Base-by-base conservation (phyloP, 2,113 vertebrate species). In the Jacana jacana region DNA sequence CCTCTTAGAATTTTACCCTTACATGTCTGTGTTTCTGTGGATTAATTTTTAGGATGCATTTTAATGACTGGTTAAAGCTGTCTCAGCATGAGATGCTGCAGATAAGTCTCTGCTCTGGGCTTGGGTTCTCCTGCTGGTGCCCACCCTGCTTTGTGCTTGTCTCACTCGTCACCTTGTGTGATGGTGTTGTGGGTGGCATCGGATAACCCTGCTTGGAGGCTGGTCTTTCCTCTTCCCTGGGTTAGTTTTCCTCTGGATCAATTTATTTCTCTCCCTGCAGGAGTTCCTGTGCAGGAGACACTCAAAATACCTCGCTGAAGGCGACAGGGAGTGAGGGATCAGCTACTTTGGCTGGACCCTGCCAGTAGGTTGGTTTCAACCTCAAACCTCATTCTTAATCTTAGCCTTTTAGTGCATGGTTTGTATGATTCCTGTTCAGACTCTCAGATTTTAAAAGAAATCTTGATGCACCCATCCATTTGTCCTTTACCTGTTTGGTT, bases 91-190 rank as follows among this genome's bases (percentile, higher is more conserved):
- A 20, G 52, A 40, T 71, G 57, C 68, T 81, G 25, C 52, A 57
- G 52, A 35, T 48, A 7, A 3, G 16, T 71, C 84, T 80, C 40
- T 2, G 0, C 37, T 61, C 6, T 51, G 28, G 28, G 16, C 57
- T 70, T 60, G 28, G 17, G 22, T 84, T 65, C n/a, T 79, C 11
- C 11, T 57, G 15, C 28, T 40, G 28, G 37, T 72, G 40, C 88
- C 24, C 13, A 24, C 12, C 5, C 13, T 61, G 40, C 33, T 55
- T 85, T 68, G 17, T 61, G 33, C 22, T 66, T 66, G 25, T 3
- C 3, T 22, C 24, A 1, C 44, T 28, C 90, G 51, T 37, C 33
- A 66, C 3, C 11, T 63, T 46, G 19, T 30, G 17, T 0, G 0
- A n/a, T 42, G 1, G 8, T 72, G 57, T 51, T 3, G 0, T 46